These are phyloP conservation scores for Phyllopteryx taeniolatus DNA, from an alignment of 2,113 vertebrate species.

Conservation along the genomic window DNA sequence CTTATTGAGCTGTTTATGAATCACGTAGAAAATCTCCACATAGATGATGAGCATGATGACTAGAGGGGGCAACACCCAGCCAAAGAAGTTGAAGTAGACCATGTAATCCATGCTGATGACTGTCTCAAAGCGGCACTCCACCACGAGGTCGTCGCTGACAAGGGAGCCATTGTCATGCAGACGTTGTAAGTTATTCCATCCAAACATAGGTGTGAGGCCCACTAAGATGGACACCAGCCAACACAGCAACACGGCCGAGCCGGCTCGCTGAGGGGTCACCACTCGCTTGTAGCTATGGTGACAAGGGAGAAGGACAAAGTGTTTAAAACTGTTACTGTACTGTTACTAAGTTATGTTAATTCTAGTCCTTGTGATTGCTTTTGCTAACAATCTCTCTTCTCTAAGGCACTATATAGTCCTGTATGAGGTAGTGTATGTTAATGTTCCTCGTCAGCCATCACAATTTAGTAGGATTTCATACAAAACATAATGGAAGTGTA, in stretches of 20 bases:
- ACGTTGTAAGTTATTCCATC: conserved; percentile 86
- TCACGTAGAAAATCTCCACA: conserved; percentile 93
- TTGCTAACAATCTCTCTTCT: not conserved
- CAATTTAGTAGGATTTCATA: too few relatives aligned
- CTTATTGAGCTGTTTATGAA: conserved; percentile 91
- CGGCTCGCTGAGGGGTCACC: conserved; percentile 84
- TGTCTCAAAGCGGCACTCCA: conserved; percentile 86
- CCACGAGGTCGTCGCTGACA: conserved; percentile 56
- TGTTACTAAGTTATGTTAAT: not conserved
- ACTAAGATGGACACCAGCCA: conserved; percentile 89
- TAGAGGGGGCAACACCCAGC: conserved; percentile 90
- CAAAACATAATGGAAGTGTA: too few relatives aligned
- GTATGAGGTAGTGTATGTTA: not conserved
- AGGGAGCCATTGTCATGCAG: conserved; percentile 62
- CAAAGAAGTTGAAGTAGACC: conserved; percentile 98
- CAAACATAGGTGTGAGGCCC: conserved; percentile 89
- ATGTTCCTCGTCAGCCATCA: too few relatives aligned
- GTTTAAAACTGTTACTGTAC: not conserved
- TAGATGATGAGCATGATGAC: conserved; percentile 92
- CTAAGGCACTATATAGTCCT: not conserved
- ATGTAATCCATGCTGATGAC: conserved; percentile 99
- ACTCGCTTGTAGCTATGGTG: conserved; percentile 85
- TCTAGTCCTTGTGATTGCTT: not conserved
- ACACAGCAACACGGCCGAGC: conserved; percentile 82
- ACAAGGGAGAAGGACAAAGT: conserved; percentile 19